These are phyloP conservation scores for Alloplasta piceator DNA, from an alignment of 2,888 invertebrate genomes.

Conservation along the genomic window DNA sequence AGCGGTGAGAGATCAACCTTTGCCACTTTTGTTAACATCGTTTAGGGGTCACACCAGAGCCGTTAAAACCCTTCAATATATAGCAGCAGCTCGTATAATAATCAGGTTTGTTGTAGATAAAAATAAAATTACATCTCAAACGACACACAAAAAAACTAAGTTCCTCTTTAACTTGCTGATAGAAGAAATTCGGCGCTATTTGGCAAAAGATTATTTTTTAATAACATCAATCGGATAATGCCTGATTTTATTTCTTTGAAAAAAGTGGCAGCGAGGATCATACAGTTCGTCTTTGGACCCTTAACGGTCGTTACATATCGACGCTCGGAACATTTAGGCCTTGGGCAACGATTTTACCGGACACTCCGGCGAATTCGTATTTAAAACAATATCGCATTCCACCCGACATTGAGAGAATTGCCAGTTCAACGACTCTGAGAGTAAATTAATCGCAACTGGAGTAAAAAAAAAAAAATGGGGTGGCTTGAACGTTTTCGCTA, in stretches of 20 bases:
- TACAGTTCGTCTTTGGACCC: slow-evolving; percentile 90
- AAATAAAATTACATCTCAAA: slow-evolving; percentile 20
- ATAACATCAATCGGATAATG: not conserved
- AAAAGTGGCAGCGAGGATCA: slow-evolving; percentile 88
- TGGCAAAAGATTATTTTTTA: too few species aligned
- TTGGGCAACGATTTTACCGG: slow-evolving; percentile 85
- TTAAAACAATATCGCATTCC: slow-evolving; percentile 86
- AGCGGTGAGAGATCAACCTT: slow-evolving; percentile 85
- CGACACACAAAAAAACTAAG: not conserved
- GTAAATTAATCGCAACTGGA: slow-evolving; percentile 81
- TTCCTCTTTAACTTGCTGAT: too few species aligned
- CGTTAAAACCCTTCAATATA: slow-evolving; percentile 87
- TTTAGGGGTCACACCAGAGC: slow-evolving; percentile 89
- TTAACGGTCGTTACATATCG: slow-evolving; percentile 88
- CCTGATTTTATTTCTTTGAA: not conserved
- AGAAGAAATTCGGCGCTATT: too few species aligned
- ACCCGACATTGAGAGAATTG: slow-evolving; percentile 89
- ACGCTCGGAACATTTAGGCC: slow-evolving; percentile 89
- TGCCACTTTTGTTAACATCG: slow-evolving; percentile 88
- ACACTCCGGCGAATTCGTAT: slow-evolving; percentile 82
- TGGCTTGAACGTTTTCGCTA: not conserved
- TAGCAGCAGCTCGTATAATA: slow-evolving; percentile 87
- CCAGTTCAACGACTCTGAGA: slow-evolving; percentile 91
- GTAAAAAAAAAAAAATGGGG: too few species aligned
- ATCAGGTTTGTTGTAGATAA: slow-evolving; percentile 85